Base-by-base conservation (phyloP, 2,113 vertebrate genomes). In the Gymnobelideus leadbeateri region DNA sequence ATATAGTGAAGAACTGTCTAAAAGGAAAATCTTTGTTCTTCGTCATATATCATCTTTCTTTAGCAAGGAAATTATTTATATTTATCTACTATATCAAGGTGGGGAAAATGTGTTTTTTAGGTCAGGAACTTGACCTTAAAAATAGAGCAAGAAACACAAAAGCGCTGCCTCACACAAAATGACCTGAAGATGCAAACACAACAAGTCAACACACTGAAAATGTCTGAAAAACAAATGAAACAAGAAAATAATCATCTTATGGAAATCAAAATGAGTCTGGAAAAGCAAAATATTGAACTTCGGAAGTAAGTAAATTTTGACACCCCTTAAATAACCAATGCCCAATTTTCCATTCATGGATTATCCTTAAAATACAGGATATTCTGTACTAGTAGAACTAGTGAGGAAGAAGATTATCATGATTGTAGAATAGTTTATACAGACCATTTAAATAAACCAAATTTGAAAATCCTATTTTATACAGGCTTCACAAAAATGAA, bases 111-210 rank as follows among this genome's bases (percentile, higher is more conserved):
- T 98, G 8, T 92, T 96, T 97, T 97, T 92, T 98, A 99, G 99
- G 99, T 99, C 54, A 99, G 99, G 98, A 99, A 99, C 97, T 97
- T 99, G 96, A 99, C 99, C 1, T 98, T 99, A 98, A 99, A 99
- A 99, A 99, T 99, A 90, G 99, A 99, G 96, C 99, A 99, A 98
- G 99, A 99, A 98, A 99, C 99, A 54, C 99, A 99, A 98, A 99
- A 99, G 96, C 99, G 99, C 46, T 99, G 96, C 98, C 99, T 99
- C 97, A 99, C 99, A 49, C 99, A 99, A 97, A 99, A 99, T 89
- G 99, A 99, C 98, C 98, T 99, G 96, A 99, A 99, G 98, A 99
- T 99, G 97, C 99, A 99, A 98, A 99, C 99, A 0, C 99, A 99
- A 97, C 99, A 99, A 98, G 99, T 99, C 94, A 99, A 99, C 95